Percentiles rank a stretch among this genome's conserved stretches.
phyloP scores from a whole-genome alignment of 2,113 vertebrate genomes.

The Cathartes aura region DNA sequence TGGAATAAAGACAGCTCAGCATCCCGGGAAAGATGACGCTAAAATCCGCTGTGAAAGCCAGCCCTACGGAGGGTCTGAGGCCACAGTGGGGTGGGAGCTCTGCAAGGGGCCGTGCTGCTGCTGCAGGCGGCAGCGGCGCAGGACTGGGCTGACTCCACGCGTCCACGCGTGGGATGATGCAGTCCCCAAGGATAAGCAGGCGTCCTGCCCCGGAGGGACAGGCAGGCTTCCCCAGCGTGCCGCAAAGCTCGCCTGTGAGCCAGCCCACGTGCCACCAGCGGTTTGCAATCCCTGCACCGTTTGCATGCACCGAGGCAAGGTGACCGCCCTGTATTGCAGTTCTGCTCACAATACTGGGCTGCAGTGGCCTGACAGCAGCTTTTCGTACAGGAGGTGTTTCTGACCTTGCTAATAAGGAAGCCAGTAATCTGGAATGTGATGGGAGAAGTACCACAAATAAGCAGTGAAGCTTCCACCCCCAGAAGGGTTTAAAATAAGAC shows the following conservation, averaged over 20 bases:
- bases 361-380: not conserved
- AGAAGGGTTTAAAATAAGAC: not conserved
- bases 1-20: not conserved
- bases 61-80: no score
- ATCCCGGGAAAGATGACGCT: accelerated
- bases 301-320: accelerated
- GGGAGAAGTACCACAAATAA: not conserved
- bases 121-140: not conserved
- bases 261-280: accelerated
- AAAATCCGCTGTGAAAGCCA: accelerated
- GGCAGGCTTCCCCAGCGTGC: not conserved
- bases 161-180: not conserved
- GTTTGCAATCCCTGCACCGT: accelerated
- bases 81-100: not conserved
- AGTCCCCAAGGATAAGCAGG: not conserved
- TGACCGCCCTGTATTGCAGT: accelerated
- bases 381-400: accelerated
- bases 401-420: not conserved
- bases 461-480: not conserved
- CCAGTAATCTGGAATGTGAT: not conserved
- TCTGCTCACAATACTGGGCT: not conserved
- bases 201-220: not conserved
- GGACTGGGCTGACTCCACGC: not conserved
- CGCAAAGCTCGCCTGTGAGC: accelerated
- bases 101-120: not conserved